Conservation (phyloP, 2,888 invertebrate species). For the Drosophila pseudotalamancana region DNA sequence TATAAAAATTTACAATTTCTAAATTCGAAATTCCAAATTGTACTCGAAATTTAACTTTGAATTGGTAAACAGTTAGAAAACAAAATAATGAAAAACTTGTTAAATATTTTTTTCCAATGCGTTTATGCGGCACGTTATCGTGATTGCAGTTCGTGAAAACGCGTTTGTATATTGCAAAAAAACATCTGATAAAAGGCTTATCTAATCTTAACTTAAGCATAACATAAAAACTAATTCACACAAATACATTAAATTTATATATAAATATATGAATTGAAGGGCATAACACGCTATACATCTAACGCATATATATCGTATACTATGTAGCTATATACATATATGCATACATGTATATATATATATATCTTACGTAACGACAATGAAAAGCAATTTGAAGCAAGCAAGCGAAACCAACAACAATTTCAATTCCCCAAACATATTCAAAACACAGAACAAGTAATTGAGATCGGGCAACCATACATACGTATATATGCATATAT, state of each 20-base stretch:
- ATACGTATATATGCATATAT: constrained; percentile 11
- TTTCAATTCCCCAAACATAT: constrained; percentile 67
- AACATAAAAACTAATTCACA: constrained; percentile 32
- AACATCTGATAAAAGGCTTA: constrained; percentile 57
- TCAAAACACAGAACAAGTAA: constrained; percentile 32
- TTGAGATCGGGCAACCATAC: constrained; percentile 25
- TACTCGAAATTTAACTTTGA: constrained; percentile 26
- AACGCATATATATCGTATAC: constrained; percentile 53
- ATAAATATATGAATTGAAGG: constrained; percentile 22
- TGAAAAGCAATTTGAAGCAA: constrained; percentile 75
- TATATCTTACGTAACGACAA: constrained; percentile 62
- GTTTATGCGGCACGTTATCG: constrained; percentile 43
- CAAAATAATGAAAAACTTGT: constrained; percentile 11
- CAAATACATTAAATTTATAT: constrained; percentile 22
- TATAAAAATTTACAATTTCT: constrained; percentile 29
- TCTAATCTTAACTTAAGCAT: constrained; percentile 62
- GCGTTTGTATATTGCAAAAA: constrained; percentile 67
- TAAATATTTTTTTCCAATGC: constrained; percentile 28
- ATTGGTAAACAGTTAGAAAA: constrained; percentile 39
- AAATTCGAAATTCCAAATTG: constrained; percentile 52
- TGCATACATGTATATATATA: constrained; percentile 29
- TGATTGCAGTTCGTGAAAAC: constrained; percentile 24
- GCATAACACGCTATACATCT: constrained; percentile 33
- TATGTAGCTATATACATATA: constrained; percentile 49
- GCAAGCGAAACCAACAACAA: constrained; percentile 40